phyloP scores from a whole-genome alignment of 2,888 invertebrate species.

The Cryptus armator region DNA sequence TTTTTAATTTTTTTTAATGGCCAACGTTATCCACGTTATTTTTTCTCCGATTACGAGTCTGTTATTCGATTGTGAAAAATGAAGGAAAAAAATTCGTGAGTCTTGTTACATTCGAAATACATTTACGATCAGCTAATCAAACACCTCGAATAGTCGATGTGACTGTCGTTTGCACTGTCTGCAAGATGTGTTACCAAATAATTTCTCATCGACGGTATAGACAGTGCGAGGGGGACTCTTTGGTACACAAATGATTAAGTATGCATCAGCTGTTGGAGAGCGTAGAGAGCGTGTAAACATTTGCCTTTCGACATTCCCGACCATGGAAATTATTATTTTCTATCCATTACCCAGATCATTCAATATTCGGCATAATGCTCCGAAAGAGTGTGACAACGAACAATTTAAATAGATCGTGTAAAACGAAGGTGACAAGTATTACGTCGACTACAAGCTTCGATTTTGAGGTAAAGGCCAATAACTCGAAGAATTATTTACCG shows the following conservation, averaged over 20 bases:
- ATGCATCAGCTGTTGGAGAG: neutral
- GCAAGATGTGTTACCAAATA: constrained; percentile 10
- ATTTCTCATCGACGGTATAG: neutral
- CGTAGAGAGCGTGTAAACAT: neutral
- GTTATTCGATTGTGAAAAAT: neutral
- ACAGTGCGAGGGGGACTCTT: neutral
- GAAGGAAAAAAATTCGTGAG: neutral
- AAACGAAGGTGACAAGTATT: neutral
- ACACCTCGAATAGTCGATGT: constrained; percentile 20
- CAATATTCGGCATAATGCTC: constrained; percentile 12
- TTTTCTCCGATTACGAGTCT: neutral
- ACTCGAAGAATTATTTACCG: constrained; percentile 30
- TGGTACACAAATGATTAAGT: neutral
- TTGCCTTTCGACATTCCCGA: neutral
- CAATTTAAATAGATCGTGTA: constrained; percentile 19
- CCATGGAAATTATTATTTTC: too few species aligned
- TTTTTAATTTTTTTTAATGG: neutral
- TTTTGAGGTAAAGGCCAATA: constrained; percentile 48
- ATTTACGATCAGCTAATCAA: constrained; percentile 18
- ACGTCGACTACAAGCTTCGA: constrained; percentile 14
- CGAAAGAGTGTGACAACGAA: neutral
- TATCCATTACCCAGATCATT: neutral
- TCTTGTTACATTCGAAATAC: neutral
- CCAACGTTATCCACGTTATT: neutral
- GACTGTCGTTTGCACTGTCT: constrained; percentile 21